Conservation (phyloP, 2,113 vertebrate genomes). For the Lepus americanus region DNA sequence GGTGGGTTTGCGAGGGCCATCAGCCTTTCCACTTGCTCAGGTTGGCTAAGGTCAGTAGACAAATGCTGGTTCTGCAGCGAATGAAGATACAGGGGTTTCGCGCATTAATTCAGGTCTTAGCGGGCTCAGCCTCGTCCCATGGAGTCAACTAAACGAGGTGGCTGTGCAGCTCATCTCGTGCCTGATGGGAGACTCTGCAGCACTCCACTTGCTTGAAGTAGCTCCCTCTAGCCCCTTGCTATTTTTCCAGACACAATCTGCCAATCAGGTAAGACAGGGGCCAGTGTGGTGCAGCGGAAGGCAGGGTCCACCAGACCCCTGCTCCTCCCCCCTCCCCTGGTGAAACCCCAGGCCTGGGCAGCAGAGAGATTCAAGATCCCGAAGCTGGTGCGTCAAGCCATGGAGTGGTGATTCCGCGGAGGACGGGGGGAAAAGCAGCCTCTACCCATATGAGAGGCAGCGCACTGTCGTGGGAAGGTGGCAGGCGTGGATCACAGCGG, state of each 20-base stretch:
- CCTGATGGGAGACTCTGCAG: not conserved
- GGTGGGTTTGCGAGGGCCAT: not conserved
- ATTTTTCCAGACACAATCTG: not conserved
- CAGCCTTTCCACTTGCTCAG: not conserved
- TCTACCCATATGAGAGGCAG: not conserved
- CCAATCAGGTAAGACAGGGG: not conserved
- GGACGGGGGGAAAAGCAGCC: fast-evolving
- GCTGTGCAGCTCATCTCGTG: not conserved
- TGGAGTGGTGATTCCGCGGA: not conserved
- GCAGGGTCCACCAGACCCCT: not conserved
- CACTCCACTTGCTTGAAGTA: not conserved
- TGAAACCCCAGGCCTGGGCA: not conserved
- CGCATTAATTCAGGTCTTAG: not conserved
- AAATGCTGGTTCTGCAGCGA: not conserved
- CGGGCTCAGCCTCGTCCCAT: not conserved
- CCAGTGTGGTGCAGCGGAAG: not conserved
- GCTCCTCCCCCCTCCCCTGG: not conserved
- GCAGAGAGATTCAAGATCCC: not conserved
- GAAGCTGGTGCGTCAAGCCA: not conserved
- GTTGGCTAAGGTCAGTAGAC: not conserved
- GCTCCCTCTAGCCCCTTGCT: not conserved
- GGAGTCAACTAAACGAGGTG: not conserved
- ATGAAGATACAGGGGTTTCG: not conserved
- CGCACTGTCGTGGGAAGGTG: not conserved
- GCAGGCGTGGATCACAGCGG: not conserved